phyloP scores from a whole-genome alignment of 2,888 invertebrate species.

The Osmoderma eremita region DNA sequence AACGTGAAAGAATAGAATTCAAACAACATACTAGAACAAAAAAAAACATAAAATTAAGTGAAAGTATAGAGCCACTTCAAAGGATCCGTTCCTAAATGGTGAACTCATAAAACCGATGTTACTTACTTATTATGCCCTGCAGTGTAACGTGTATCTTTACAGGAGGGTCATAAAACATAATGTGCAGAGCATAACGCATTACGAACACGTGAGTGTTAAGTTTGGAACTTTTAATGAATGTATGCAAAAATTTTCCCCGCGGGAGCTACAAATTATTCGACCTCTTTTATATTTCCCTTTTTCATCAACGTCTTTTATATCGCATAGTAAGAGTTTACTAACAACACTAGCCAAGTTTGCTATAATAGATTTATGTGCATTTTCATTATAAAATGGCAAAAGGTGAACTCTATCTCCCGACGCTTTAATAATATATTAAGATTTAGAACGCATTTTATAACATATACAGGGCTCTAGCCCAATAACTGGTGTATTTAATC shows the following conservation, averaged over 20 bases:
- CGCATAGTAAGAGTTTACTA: too few species aligned
- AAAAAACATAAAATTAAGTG: too few species aligned
- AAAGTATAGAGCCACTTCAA: not conserved
- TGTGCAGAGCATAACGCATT: slow-evolving; percentile 8
- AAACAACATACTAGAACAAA: too few species aligned
- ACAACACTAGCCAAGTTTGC: too few species aligned
- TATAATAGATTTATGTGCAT: too few species aligned
- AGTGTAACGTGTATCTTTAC: slow-evolving; percentile 12
- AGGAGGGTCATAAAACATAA: slow-evolving; percentile 15
- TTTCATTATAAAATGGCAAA: too few species aligned
- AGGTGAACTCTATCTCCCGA: too few species aligned
- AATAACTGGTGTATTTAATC: too few species aligned
- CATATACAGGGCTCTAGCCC: too few species aligned
- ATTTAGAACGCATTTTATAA: too few species aligned
- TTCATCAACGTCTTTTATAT: slow-evolving; percentile 15
- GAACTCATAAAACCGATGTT: slow-evolving; percentile 20
- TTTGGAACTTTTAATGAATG: slow-evolving; percentile 32
- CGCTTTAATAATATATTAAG: too few species aligned
- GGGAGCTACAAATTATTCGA: slow-evolving; percentile 25
- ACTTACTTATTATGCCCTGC: not conserved
- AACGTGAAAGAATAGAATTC: too few species aligned
- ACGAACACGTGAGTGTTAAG: slow-evolving; percentile 10
- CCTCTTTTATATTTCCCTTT: slow-evolving; percentile 9
- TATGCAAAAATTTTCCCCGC: slow-evolving; percentile 23
- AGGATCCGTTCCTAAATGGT: not conserved